A percentile compares a stretch with the other conserved stretches of the same genome.
These are phyloP conservation scores for Dolichomitus sp. DNA, from an alignment of 2,888 invertebrate genomes.

Conservation along the genomic window DNA sequence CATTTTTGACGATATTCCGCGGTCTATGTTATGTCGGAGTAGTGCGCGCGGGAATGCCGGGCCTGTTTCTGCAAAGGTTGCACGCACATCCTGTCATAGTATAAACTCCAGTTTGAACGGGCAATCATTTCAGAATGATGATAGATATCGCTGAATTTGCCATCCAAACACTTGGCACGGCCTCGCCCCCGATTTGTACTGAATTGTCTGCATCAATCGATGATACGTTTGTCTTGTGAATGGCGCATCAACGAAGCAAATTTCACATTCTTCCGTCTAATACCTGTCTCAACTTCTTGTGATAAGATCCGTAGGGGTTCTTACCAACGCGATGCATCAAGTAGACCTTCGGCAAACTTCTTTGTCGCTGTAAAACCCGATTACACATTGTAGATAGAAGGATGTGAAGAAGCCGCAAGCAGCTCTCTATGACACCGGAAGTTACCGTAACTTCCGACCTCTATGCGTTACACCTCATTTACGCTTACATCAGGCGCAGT, in stretches of 20 bases:
- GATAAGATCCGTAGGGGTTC: neutral
- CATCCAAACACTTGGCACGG: neutral
- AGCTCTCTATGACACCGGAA: slow-evolving; percentile 46
- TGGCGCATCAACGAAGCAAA: neutral
- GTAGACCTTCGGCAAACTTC: neutral
- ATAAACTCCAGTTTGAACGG: neutral
- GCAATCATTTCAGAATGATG: neutral
- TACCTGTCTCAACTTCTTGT: neutral
- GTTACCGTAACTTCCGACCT: slow-evolving; percentile 54
- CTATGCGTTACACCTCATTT: slow-evolving; percentile 62
- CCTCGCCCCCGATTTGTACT: neutral
- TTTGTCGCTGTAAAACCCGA: slow-evolving; percentile 13
- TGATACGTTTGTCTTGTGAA: neutral
- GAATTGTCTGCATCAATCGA: neutral
- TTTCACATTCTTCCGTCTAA: neutral
- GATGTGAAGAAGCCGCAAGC: slow-evolving; percentile 13
- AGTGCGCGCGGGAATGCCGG: neutral
- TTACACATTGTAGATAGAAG: slow-evolving; percentile 38
- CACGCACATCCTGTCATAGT: neutral
- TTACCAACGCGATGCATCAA: slow-evolving; percentile 13
- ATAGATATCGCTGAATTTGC: neutral
- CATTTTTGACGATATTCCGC: neutral
- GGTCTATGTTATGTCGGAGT: neutral
- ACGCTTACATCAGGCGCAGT: slow-evolving; percentile 54
- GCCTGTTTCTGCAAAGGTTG: neutral